Evolutionary conservation across 2,113 vertebrate species (phyloP).

Genomic region (Channa argus): DNA sequence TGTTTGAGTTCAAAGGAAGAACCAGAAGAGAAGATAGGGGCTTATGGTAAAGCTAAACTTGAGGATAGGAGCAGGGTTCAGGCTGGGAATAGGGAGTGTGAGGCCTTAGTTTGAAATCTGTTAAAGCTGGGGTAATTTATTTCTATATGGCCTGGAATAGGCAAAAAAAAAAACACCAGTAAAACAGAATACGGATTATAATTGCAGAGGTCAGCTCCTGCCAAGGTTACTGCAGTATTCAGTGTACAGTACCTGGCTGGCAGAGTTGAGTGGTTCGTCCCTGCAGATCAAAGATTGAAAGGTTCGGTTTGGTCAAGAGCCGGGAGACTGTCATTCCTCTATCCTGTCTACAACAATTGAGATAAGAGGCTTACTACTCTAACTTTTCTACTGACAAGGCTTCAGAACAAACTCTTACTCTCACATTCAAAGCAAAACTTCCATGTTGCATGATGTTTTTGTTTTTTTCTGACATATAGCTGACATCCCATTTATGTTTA

Average conservation of each 20-base stretch:
- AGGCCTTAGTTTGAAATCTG: conserved; percentile 1
- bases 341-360: conserved; percentile 47
- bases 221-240: conserved; percentile 76
- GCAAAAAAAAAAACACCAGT: not conserved
- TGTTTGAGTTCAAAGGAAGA: conserved; percentile 20
- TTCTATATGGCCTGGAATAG: conserved; percentile 10
- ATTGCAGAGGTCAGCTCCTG: conserved; percentile 56
- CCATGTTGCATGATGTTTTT: conserved; percentile 36
- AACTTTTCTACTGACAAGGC: conserved; percentile 26
- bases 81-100: not conserved
- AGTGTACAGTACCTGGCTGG: conserved; percentile 60
- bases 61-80: not conserved
- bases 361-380: not conserved
- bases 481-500: conserved; percentile 52
- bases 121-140: conserved; percentile 10
- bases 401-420: not conserved
- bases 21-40: not conserved
- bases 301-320: conserved; percentile 74
- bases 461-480: conserved; percentile 45
- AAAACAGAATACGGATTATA: conserved; percentile 59
- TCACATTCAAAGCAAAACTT: conserved; percentile 30
- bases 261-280: conserved; percentile 65
- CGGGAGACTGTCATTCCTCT: conserved; percentile 69
- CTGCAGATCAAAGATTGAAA: conserved; percentile 67
- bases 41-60: conserved; percentile 30